phyloP scores from a whole-genome alignment of 2,797 vertebrate genomes.

The Masticophis lateralis region DNA sequence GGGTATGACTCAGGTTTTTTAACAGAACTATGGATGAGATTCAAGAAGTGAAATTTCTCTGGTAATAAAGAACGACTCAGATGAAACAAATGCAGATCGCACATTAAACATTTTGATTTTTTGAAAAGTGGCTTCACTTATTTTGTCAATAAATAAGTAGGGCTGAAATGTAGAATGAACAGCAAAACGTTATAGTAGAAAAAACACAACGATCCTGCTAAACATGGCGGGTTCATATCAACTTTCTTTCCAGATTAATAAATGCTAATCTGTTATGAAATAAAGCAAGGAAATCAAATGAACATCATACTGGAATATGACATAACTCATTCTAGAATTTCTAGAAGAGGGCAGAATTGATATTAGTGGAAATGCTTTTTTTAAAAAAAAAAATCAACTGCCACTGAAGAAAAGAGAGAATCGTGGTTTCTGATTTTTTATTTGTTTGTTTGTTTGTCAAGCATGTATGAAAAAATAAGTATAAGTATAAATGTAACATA shows the following conservation, averaged over 20 bases:
- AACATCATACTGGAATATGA: not conserved
- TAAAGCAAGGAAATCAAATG: not conserved
- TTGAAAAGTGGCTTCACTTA: not conserved
- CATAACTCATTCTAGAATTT: not conserved
- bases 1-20: not conserved
- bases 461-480: no score
- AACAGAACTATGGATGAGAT: not conserved
- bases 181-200: not conserved
- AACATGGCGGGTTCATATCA: not conserved
- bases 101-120: not conserved
- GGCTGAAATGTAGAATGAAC: not conserved
- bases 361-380: not conserved
- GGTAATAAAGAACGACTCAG: not conserved
- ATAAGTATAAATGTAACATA: no score
- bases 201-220: not conserved
- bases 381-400: not conserved
- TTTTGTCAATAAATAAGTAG: not conserved
- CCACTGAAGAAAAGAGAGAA: not conserved
- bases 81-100: not conserved
- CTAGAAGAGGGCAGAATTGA: not conserved
- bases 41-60: not conserved
- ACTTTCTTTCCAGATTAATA: not conserved
- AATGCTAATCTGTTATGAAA: not conserved
- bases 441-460: no score
- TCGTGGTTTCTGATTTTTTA: not conserved